These are phyloP conservation scores for Callaeas wilsoni DNA, from an alignment of 2,113 vertebrate species.

Conservation along the genomic window DNA sequence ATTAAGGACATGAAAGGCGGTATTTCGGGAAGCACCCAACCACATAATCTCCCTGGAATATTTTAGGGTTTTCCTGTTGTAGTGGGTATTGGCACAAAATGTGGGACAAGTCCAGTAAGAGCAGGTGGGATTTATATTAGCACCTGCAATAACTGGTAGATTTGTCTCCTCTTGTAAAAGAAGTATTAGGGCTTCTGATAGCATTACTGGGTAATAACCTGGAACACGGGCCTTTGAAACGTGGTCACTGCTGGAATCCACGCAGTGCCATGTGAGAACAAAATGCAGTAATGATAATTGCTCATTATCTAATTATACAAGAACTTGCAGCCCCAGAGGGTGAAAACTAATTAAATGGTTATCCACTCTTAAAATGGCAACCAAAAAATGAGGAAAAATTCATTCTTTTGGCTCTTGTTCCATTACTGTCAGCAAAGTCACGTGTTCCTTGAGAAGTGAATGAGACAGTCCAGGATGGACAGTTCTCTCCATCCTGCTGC, in stretches of 20 bases:
- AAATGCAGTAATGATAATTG: neutral
- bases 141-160: neutral
- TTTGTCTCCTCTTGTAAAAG: neutral
- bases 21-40: neutral
- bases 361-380: neutral
- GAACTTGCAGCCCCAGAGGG: neutral
- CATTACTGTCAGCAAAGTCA: neutral
- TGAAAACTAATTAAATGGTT: neutral
- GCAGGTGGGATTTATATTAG: neutral
- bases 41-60: neutral
- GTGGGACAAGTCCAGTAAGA: neutral
- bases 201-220: neutral
- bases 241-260: neutral
- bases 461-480: neutral
- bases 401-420: neutral
- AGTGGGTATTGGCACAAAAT: neutral
- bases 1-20: neutral
- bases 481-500: neutral
- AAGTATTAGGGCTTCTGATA: neutral
- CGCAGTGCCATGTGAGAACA: neutral
- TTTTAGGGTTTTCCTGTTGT: neutral
- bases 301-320: slow-evolving; percentile 34
- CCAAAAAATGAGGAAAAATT: neutral
- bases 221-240: neutral
- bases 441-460: neutral